Percentiles rank a stretch among this genome's conserved stretches.
phyloP scores from a whole-genome alignment of 2,113 vertebrate genomes.

The Mesocricetus auratus region DNA sequence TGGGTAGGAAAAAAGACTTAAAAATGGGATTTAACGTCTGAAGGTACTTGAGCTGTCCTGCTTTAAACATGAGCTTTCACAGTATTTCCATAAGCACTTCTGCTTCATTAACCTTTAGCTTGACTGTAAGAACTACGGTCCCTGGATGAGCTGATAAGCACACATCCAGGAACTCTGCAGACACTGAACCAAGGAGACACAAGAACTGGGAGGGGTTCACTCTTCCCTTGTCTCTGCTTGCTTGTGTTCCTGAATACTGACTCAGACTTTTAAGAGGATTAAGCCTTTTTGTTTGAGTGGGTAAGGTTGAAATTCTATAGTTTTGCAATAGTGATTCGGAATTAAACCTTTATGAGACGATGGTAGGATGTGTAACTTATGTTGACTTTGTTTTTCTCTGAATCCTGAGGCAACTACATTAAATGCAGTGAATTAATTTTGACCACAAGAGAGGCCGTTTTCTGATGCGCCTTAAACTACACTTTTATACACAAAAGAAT shows the following conservation, averaged over 20 bases:
- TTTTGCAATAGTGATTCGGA: background rate
- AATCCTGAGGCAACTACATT: background rate
- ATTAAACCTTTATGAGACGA: background rate
- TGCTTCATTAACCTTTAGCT: background rate
- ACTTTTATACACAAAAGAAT: background rate
- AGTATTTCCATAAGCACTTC: background rate
- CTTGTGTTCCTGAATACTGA: background rate
- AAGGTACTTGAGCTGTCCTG: background rate
- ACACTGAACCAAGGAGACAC: background rate
- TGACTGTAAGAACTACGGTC: background rate
- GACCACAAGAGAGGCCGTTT: background rate
- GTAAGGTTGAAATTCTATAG: background rate
- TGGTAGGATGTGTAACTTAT: background rate
- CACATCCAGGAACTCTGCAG: background rate
- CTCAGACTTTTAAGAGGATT: background rate
- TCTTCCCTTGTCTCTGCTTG: background rate
- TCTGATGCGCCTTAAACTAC: background rate
- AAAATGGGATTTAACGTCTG: background rate
- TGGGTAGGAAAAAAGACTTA: constrained; percentile 2
- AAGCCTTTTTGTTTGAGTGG: background rate
- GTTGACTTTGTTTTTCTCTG: background rate
- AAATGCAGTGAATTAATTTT: background rate
- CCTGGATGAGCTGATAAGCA: background rate
- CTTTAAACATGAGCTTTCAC: background rate
- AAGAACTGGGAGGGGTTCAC: background rate